Evolutionary conservation across 2,888 invertebrate genomes (phyloP), one percentile per base, ranked within the genome.

Genomic region (Cerastis leucographa): DNA sequence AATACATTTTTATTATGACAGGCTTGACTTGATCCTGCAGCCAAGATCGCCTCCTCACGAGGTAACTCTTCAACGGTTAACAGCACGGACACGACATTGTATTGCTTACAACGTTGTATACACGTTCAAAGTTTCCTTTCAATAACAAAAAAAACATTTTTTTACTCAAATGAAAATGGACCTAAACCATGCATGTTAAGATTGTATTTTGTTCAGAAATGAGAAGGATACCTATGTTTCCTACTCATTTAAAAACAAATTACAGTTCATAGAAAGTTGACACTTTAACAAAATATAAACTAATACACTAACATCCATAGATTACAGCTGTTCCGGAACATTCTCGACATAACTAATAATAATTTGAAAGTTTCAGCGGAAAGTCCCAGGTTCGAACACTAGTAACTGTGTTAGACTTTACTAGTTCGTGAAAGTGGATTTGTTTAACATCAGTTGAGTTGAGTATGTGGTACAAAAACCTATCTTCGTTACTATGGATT

Each of bases 341-440:
- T 68, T 83, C 35, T 73, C 49, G 42, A 46, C 29, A 49, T 64
- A 54, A 80, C 46, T 65, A 72, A 71, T 76, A 71, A 80, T 76
- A 59, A 71, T 73, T 44, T 56, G 8, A 6, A 68, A 64, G 70
- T 67, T 76, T 29, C 1, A 59, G 59, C 14, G 67, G 56, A 78
- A 71, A 82, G 17, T 29, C 35, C 29, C 35, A 62, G 59, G 70
- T 70, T 83, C 54, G 49, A 79, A 69, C 67, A 46, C 40, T 67
- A 40, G 64, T 76, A 68, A 64, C 73, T 67, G 54, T 64, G 51
- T 56, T 44, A 78, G 44, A 56, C 44, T 83, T 78, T 70, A 46
- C n/a, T 76, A 25, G 46, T 56, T 62, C 17, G 14, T 66, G 11
- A 49, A 64, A 67, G 35, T 46, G 42, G 11, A 35, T 74, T 74